Evolutionary conservation across 2,888 invertebrate species (phyloP).

Genomic region (Diarsia brunnea): DNA sequence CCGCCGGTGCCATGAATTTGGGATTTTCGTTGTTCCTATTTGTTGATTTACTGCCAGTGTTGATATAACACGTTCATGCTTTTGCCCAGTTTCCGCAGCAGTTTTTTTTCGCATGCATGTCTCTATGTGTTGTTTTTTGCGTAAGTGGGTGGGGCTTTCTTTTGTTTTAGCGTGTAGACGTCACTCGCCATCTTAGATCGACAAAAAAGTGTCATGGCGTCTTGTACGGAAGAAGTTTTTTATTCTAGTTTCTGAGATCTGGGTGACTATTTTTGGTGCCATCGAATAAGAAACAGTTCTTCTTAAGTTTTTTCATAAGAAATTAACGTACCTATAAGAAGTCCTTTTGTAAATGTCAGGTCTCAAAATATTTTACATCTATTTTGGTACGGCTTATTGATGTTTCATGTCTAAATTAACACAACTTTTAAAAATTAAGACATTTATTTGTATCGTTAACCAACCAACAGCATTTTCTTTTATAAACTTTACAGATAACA

Average conservation of each 20-base stretch:
- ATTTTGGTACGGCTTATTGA: neutral
- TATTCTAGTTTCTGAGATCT: conserved; percentile 73
- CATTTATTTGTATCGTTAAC: neutral
- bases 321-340: neutral
- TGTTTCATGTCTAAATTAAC: neutral
- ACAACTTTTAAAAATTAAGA: neutral
- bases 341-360: conserved; percentile 8
- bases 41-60: conserved; percentile 75
- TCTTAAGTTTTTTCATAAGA: neutral
- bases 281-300: conserved; percentile 6
- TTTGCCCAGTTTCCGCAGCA: conserved; percentile 69
- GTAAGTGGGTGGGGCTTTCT: conserved; percentile 87
- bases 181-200: conserved; percentile 89
- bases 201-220: conserved; percentile 90
- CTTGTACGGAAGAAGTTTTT: conserved; percentile 73
- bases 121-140: conserved; percentile 59
- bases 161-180: conserved; percentile 87
- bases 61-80: conserved; percentile 64
- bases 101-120: conserved; percentile 63
- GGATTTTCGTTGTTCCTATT: conserved; percentile 76
- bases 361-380: conserved; percentile 16
- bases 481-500: neutral
- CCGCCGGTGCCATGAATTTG: conserved; percentile 78
- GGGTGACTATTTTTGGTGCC: conserved; percentile 34
- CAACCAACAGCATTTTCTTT: neutral